Conservation (phyloP, 2,113 vertebrate species). For the Forbesichthys papilliferus region DNA sequence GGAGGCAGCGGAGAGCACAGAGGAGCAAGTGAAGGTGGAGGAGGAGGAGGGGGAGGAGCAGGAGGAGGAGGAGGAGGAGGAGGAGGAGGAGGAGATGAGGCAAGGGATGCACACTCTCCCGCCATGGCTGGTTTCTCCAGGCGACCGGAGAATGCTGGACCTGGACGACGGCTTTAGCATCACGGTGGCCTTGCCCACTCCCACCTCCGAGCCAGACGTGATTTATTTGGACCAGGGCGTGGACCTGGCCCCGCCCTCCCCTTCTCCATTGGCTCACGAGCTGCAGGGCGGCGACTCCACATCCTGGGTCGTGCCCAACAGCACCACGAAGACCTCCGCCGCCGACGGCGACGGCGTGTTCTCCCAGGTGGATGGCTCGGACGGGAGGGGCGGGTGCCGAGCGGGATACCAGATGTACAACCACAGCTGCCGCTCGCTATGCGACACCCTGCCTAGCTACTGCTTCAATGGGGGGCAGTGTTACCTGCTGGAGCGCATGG, state of each 20-base stretch:
- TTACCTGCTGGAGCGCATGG: constrained; percentile 87
- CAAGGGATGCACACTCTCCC: constrained; percentile 57
- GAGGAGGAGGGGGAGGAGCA: constrained; percentile 32
- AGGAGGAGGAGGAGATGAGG: constrained; percentile 60
- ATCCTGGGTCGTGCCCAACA: constrained; percentile 83
- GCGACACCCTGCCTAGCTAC: constrained; percentile 87
- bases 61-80: constrained; percentile 35
- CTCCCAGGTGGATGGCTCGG: constrained; percentile 62
- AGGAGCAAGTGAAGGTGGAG: constrained; percentile 13
- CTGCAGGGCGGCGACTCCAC: constrained; percentile 78
- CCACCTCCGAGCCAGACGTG: constrained; percentile 64
- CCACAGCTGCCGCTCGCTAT: constrained; percentile 87
- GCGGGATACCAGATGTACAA: constrained; percentile 83
- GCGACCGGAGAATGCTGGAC: constrained; percentile 71
- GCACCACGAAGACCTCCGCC: constrained; percentile 80
- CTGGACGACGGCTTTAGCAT: constrained; percentile 55
- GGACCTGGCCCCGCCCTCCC: constrained; percentile 65
- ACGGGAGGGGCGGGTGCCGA: constrained; percentile 76
- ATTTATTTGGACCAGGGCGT: constrained; percentile 75
- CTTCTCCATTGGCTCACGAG: constrained; percentile 63
- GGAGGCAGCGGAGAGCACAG: not conserved
- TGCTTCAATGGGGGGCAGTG: constrained; percentile 96
- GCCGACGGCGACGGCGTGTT: constrained; percentile 26
- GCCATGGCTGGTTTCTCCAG: constrained; percentile 59
- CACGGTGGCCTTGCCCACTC: constrained; percentile 46